Evolutionary conservation across 2,888 invertebrate species (phyloP).

Genomic region (Hypolimnas misippus): DNA sequence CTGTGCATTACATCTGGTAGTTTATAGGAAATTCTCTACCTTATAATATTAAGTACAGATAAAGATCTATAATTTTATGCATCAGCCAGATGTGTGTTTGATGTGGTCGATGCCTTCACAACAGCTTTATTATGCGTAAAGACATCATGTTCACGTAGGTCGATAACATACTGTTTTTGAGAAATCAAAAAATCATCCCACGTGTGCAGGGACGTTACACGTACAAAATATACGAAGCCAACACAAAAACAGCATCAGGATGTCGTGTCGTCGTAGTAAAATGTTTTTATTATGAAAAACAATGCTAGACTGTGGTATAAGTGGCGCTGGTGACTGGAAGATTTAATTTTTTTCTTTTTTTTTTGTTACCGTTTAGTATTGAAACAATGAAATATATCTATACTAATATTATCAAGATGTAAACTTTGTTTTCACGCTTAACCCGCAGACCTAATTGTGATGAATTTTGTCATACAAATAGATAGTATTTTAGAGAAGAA

Average conservation of each 20-base stretch:
- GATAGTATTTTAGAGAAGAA: no score
- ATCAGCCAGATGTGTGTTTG: no score
- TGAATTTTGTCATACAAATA: no score
- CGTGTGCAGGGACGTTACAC: constrained; percentile 55
- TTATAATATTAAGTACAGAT: no score
- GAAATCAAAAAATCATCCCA: constrained; percentile 65
- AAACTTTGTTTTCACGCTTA: no score
- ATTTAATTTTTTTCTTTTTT: neutral
- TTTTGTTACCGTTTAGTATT: no score
- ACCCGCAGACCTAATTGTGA: no score
- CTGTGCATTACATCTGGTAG: no score
- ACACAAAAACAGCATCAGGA: constrained; percentile 53
- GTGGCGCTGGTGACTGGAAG: constrained; percentile 18
- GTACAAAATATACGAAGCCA: constrained; percentile 54
- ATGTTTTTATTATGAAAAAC: constrained; percentile 70
- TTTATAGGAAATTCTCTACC: no score
- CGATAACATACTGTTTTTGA: constrained; percentile 48
- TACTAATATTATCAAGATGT: no score
- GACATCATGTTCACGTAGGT: constrained; percentile 39
- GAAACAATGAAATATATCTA: no score
- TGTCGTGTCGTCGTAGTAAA: constrained; percentile 61
- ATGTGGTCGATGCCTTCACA: constrained; percentile 11
- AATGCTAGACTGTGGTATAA: constrained; percentile 52
- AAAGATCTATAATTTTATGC: no score
- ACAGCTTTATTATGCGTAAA: constrained; percentile 20